Base-by-base conservation (phyloP, 35 echinoderm and acorn worm genomes). In the Hemicentrotus pulcherrimus region DNA sequence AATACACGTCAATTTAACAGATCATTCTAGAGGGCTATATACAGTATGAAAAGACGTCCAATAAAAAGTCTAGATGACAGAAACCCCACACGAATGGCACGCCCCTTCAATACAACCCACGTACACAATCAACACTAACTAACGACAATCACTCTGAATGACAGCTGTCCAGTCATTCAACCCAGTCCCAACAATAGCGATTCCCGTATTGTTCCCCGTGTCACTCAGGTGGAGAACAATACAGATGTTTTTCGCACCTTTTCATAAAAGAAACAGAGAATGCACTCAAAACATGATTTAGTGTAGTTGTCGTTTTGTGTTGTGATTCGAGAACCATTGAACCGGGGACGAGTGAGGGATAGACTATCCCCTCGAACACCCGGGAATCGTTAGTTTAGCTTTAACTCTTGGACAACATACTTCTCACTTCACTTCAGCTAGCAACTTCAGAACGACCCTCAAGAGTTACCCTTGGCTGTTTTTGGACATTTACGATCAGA, bases 241-340 rank as follows among this genome's bases (percentile, higher is more conserved):
- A 47, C n/a, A 90, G 88, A 41, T 90, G 88, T 90, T 90, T 90
- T 90, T 90, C 88, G 32, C 88, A 90, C 88, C 88, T 90, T 90
- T 47, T 33, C n/a, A 41, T 41, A 41, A 41, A 33, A 47, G 46
- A 41, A 41, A 47, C 32, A 90, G 19, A 41, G 32, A 41, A 90
- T 32, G 46, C 24, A 90, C 46, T 90, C 88, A 90, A 90, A 47
- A 90, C 88, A 47, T 90, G 32, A 41, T 90, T 33, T 90, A 90
- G 88, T 90, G 88, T 46, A 24, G 87, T 89, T 28, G 85, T 86
- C n/a, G 86, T 30, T 33, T 31, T 86, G 50, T 55, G 50, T 55
- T 78, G 65, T 78, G 65, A 78, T 78, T 78, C 61, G 16, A 5
- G 15, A 70, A 70, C 61, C 22, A 78, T 78, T 78, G 22, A 78